These are phyloP conservation scores for Philopotamus ludificatus DNA, from an alignment of 1,140 invertebrate species.

Conservation along the genomic window DNA sequence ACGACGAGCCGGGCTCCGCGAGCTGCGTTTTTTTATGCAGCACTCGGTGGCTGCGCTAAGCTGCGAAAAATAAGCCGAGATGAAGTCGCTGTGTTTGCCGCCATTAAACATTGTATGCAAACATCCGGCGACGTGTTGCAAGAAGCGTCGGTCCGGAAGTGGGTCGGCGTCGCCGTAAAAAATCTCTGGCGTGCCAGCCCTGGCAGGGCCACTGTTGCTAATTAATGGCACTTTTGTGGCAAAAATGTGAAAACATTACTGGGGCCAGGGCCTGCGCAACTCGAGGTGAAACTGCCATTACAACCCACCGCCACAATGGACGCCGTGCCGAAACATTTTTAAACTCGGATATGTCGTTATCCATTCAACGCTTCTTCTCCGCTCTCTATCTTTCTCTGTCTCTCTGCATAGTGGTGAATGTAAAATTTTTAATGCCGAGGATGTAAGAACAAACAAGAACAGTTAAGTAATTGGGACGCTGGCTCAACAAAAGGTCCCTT, in stretches of 20 bases:
- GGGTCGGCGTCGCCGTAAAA: constrained; percentile 1
- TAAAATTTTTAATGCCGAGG: too few species aligned
- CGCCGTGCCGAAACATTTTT: too few species aligned
- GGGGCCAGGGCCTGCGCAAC: background rate
- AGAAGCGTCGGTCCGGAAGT: too few species aligned
- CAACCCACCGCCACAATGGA: too few species aligned
- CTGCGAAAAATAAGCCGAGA: constrained; percentile 5
- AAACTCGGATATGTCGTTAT: too few species aligned
- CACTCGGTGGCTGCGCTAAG: background rate
- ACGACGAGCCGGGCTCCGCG: too few species aligned
- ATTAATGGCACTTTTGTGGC: constrained; percentile 13
- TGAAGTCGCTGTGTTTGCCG: constrained; percentile 8
- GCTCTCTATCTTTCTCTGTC: too few species aligned
- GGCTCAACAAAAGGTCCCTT: too few species aligned
- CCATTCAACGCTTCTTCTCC: too few species aligned
- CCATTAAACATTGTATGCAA: constrained; percentile 17
- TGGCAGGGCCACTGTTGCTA: constrained; percentile 4
- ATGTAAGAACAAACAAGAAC: too few species aligned
- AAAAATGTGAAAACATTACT: constrained; percentile 6
- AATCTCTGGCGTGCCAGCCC: background rate
- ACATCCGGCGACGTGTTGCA: background rate
- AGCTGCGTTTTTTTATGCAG: constrained; percentile 10
- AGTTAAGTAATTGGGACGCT: too few species aligned
- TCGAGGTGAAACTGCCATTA: background rate
- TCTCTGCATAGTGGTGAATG: too few species aligned